phyloP scores from a whole-genome alignment of 64 coral and sea anemone genomes.

The Pocillopora verrucosa region DNA sequence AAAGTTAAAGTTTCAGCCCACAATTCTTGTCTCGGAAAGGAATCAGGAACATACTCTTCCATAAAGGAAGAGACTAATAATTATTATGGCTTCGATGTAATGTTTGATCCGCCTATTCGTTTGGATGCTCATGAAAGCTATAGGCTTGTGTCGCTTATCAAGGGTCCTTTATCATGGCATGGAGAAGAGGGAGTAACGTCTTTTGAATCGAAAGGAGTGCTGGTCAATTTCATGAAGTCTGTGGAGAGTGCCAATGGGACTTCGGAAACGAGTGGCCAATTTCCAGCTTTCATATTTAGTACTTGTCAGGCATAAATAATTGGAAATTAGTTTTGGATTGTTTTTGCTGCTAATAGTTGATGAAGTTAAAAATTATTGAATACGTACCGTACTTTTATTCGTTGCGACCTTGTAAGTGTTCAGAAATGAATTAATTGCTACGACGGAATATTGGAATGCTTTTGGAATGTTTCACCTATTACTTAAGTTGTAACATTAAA shows the following conservation, averaged over 20 bases:
- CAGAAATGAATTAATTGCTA: no score
- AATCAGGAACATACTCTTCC: background rate
- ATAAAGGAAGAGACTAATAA: background rate
- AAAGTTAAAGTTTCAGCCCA: background rate
- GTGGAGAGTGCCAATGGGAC: background rate
- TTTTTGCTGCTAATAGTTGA: background rate
- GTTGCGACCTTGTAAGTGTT: no score
- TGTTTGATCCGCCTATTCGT: background rate
- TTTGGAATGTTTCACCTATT: no score
- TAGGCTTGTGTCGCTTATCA: background rate
- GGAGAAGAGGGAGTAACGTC: background rate
- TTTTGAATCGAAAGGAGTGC: background rate
- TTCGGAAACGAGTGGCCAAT: background rate
- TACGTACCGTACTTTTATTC: no score
- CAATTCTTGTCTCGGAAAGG: background rate
- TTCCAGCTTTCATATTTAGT: background rate
- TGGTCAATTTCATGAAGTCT: background rate
- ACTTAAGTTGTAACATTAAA: no score
- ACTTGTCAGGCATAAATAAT: no score
- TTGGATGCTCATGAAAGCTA: background rate
- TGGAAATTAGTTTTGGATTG: no score
- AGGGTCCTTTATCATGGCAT: background rate
- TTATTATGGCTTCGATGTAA: background rate
- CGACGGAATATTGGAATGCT: no score
- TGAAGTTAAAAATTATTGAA: no score